Conservation (phyloP, 1,140 invertebrate genomes). For the Drosophila sp. region DNA sequence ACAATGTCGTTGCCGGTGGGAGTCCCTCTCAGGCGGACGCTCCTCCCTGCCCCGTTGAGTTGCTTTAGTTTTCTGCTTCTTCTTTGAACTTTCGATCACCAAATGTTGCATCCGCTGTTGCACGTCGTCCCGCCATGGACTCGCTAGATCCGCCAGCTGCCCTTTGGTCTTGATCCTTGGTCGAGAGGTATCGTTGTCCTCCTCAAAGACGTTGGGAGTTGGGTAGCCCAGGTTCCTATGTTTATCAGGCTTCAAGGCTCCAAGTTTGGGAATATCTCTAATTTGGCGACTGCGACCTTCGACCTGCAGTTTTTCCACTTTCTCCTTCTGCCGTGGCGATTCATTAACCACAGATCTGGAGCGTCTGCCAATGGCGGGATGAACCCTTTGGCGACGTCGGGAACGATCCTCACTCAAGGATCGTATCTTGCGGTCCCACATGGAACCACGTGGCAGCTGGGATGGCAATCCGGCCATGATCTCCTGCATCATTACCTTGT, state of each 20-base stretch:
- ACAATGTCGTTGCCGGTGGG: too few relatives aligned
- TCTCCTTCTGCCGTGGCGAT: background rate
- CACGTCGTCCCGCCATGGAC: conserved; percentile 17
- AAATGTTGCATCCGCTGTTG: background rate
- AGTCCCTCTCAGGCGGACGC: too few relatives aligned
- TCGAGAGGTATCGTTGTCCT: background rate
- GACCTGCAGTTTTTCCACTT: background rate
- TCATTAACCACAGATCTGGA: conserved; percentile 19
- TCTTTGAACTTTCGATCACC: background rate
- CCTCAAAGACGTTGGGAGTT: background rate
- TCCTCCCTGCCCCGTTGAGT: too few relatives aligned
- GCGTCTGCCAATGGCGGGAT: background rate
- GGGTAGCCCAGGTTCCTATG: background rate
- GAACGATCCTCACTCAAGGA: conserved; percentile 10
- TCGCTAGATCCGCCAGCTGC: background rate
- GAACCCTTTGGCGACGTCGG: background rate
- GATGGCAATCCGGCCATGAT: background rate
- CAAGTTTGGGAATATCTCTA: background rate
- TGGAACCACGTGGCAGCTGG: background rate
- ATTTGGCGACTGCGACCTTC: background rate
- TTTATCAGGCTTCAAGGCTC: background rate
- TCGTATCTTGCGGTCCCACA: background rate
- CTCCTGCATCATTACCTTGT: conserved; percentile 7
- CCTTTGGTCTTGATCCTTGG: background rate
- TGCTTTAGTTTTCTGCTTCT: background rate